Evolutionary conservation across 1,140 invertebrate species (phyloP), one percentile per base, ranked within the genome.

Genomic region (Drosophila truncata): DNA sequence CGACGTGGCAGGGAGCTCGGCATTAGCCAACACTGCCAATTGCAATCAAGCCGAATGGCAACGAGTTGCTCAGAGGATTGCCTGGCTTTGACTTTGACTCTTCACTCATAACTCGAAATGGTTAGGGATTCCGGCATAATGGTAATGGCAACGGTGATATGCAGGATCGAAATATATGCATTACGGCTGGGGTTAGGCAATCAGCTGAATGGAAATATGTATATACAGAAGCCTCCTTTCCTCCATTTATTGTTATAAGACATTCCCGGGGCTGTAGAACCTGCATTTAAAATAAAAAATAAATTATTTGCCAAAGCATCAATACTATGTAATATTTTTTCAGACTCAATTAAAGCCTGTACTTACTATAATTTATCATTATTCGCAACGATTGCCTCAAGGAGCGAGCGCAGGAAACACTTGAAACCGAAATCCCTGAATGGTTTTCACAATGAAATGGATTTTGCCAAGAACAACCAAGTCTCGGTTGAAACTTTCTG

Each of bases 1-100:
- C 11, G 18, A 4, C 14, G 35, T 35, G 33, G 35, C 64, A 67
- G 63, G 33, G 18, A 61, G 39, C 27, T 29, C 7, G 52, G 29
- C 52, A 70, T 70, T 71, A 71, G 66, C 65, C 50, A 67, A 46
- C 41, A 58, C 20, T 27, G 50, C 42, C 69, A 59, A 33, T 72
- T 58, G 69, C 69, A 71, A 71, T 70, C 69, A 70, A 42, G 13
- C 33, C 27, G 65, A 70, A 72, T 72, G 66, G 52, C 69, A 59
- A 71, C 39, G 29, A 47, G 33, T 54, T 46, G 50, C 63, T 50
- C 66, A 33, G 14, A 46, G 33, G n/a, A 16, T 14, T 18, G n/a
- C 31, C 29, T 0, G 14, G 20, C 44, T 11, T 69, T 71, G 67
- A 57, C 50, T 69, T 47, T 67, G 67, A 57, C 63, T 71, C 63